Conservation (phyloP, 1,140 invertebrate genomes). For the Papilio aristodemus region DNA sequence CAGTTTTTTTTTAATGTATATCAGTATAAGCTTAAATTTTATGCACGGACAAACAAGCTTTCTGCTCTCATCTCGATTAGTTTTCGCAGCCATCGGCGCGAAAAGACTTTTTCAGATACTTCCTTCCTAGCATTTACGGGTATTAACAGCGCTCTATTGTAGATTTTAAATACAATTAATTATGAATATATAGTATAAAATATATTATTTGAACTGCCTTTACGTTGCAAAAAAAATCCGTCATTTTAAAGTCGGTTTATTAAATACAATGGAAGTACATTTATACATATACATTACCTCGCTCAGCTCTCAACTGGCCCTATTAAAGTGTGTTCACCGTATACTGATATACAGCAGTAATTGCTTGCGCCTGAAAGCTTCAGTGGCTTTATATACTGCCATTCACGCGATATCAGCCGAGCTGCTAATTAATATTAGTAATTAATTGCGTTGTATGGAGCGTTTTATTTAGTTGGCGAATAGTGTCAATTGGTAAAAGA, state of each 20-base stretch:
- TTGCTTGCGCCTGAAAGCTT: constrained; percentile 11
- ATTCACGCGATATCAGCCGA: constrained; percentile 14
- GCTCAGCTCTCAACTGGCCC: background rate
- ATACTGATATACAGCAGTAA: constrained; percentile 1
- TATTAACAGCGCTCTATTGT: background rate
- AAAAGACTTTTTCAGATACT: background rate
- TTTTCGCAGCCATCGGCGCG: constrained; percentile 9
- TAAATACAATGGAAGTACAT: background rate
- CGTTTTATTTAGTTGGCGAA: background rate
- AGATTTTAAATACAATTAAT: background rate
- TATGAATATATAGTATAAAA: no score
- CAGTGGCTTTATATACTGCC: background rate
- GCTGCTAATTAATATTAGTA: constrained; percentile 1
- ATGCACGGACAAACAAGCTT: constrained; percentile 6
- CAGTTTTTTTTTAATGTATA: background rate
- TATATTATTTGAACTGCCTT: no score
- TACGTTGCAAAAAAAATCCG: no score
- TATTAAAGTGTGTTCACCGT: background rate
- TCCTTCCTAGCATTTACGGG: background rate
- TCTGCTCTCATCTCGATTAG: constrained; percentile 19
- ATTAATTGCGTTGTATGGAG: background rate
- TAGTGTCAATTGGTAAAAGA: no score
- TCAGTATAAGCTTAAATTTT: constrained; percentile 15
- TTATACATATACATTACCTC: background rate
- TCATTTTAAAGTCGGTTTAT: background rate